Evolutionary conservation across 2,888 invertebrate species (phyloP).

Genomic region (Muschampia plurimacula): DNA sequence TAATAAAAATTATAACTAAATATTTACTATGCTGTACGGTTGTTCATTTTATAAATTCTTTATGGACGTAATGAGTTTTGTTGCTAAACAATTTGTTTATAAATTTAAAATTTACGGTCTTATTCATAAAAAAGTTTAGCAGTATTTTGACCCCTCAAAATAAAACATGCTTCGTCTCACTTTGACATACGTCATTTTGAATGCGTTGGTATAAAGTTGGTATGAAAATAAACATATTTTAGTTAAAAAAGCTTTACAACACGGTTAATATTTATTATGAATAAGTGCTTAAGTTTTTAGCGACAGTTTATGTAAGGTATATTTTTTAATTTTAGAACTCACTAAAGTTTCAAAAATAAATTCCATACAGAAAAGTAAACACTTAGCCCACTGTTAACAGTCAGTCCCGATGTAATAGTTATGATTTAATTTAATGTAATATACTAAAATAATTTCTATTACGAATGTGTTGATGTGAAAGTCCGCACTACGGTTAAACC

Average conservation of each 20-base stretch:
- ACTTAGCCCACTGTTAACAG: background rate
- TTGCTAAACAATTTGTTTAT: background rate
- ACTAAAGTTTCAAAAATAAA: background rate
- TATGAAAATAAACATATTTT: no score
- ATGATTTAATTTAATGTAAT: background rate
- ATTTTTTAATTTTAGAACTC: background rate
- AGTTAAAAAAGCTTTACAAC: no score
- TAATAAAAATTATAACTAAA: constrained; percentile 54
- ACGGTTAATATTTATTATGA: no score
- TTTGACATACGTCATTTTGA: no score
- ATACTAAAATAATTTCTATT: background rate
- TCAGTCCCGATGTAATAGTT: constrained; percentile 5
- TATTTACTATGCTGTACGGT: constrained; percentile 41
- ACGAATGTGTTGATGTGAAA: background rate
- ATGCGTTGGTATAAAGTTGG: no score
- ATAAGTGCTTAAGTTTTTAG: no score
- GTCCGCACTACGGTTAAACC: background rate
- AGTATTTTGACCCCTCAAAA: no score
- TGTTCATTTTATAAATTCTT: background rate
- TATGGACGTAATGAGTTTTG: background rate
- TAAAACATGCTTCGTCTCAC: no score
- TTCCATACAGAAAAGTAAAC: background rate
- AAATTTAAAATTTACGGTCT: no score
- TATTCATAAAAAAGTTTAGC: no score
- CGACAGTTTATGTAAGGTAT: background rate